Percentiles rank a stretch among this genome's conserved stretches.
phyloP scores from a whole-genome alignment of 2,113 vertebrate species.

The Azemiops feae region DNA sequence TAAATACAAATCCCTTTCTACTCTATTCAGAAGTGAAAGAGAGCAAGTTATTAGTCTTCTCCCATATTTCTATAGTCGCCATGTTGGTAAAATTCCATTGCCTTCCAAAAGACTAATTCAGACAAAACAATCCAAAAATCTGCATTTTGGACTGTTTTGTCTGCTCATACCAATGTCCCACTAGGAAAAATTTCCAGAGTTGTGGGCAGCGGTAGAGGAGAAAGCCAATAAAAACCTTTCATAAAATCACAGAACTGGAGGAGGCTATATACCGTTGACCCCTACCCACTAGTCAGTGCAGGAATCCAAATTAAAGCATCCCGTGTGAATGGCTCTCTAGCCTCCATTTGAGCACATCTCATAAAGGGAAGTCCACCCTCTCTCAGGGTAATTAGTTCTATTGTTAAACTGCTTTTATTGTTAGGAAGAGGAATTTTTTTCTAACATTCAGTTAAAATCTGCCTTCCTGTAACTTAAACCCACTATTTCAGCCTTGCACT shows the following conservation, averaged over 20 bases:
- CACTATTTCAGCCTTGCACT: not conserved
- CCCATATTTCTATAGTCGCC: not conserved
- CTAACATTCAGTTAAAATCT: not conserved
- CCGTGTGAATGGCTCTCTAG: not conserved
- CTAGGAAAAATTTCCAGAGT: not conserved
- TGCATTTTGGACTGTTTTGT: not conserved
- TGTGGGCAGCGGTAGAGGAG: not conserved
- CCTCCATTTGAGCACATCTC: not conserved
- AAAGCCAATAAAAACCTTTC: not conserved
- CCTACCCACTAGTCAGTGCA: not conserved
- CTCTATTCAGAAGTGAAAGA: not conserved
- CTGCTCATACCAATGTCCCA: not conserved
- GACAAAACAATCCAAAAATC: not conserved
- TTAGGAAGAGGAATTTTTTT: not conserved
- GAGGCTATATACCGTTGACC: not conserved
- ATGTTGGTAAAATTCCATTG: not conserved
- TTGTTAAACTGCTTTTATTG: not conserved
- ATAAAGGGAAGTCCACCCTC: not conserved
- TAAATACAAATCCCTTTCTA: not conserved
- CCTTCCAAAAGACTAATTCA: not conserved
- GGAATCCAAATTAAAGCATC: not conserved
- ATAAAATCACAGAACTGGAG: not conserved
- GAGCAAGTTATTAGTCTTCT: not conserved
- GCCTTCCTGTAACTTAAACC: not conserved
- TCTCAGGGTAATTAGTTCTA: not conserved